These are phyloP conservation scores for Eucidaris tribuloides DNA, from an alignment of 35 echinoderm and acorn worm species.

Conservation along the genomic window DNA sequence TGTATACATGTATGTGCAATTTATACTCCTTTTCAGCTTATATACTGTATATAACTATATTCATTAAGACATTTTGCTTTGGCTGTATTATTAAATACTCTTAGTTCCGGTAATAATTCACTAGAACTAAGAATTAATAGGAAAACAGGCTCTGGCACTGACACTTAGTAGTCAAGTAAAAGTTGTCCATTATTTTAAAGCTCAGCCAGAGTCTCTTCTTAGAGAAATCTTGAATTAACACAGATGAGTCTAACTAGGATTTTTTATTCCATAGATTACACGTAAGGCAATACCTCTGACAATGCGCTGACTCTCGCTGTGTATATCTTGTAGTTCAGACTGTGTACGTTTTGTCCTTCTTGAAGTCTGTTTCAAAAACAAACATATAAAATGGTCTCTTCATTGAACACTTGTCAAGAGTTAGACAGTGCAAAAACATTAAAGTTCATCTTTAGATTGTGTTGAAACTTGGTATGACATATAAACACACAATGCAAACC, in stretches of 20 bases:
- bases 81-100: no score
- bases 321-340: slow-evolving; percentile 73
- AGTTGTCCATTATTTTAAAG: not conserved
- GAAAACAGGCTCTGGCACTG: no score
- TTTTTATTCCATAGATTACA: not conserved
- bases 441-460: not conserved
- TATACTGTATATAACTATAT: not conserved
- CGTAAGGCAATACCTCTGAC: slow-evolving; percentile 63
- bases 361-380: slow-evolving; percentile 1
- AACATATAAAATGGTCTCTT: not conserved
- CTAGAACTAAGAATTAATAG: not conserved
- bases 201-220: no score
- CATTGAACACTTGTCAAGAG: not conserved
- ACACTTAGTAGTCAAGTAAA: not conserved
- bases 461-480: not conserved
- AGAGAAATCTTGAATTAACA: not conserved
- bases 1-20: not conserved
- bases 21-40: not conserved
- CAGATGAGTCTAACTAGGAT: not conserved
- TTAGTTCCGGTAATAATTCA: not conserved
- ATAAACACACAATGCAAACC: not conserved
- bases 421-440: not conserved
- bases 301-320: slow-evolving; percentile 92
- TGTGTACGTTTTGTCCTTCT: slow-evolving; percentile 37
- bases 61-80: no score